phyloP scores from a whole-genome alignment of 2,888 invertebrate species.

The Sinopyrophorus schimmeli region DNA sequence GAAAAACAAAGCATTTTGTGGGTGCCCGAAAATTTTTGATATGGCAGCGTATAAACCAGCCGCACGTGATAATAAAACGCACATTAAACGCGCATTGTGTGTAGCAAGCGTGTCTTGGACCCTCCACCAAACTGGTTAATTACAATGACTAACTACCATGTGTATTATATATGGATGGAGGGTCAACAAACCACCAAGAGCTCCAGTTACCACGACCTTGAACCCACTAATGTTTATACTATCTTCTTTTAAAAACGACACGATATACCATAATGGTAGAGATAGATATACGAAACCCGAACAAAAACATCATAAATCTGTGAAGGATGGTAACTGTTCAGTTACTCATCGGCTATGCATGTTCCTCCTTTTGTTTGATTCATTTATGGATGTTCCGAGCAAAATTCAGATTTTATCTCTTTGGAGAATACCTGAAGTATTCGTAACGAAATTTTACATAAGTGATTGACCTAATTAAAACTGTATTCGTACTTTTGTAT shows the following conservation, averaged over 20 bases:
- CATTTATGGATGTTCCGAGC: constrained; percentile 2
- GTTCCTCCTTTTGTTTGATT: constrained; percentile 9
- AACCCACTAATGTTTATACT: constrained; percentile 26
- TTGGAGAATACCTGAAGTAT: no score
- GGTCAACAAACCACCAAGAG: constrained; percentile 40
- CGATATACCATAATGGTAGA: no score
- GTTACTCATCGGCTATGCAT: constrained; percentile 20
- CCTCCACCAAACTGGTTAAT: constrained; percentile 32
- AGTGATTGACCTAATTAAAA: no score
- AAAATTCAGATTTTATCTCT: constrained; percentile 18
- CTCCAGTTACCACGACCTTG: constrained; percentile 40
- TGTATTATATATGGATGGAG: constrained; percentile 35
- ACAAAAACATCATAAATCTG: no score
- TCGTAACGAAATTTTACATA: no score
- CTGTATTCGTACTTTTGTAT: no score
- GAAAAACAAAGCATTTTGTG: no score
- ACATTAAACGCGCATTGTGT: constrained; percentile 19
- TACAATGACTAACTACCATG: constrained; percentile 37
- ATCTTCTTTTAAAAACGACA: constrained; percentile 5
- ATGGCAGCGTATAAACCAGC: constrained; percentile 11
- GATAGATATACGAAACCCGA: no score
- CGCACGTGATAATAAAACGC: constrained; percentile 19
- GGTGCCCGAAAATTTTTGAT: no score
- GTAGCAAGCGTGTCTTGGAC: constrained; percentile 23
- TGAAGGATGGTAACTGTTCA: constrained; percentile 1